These are phyloP conservation scores for Drosophila busckii DNA, from an alignment of 1,140 invertebrate species.

Conservation along the genomic window DNA sequence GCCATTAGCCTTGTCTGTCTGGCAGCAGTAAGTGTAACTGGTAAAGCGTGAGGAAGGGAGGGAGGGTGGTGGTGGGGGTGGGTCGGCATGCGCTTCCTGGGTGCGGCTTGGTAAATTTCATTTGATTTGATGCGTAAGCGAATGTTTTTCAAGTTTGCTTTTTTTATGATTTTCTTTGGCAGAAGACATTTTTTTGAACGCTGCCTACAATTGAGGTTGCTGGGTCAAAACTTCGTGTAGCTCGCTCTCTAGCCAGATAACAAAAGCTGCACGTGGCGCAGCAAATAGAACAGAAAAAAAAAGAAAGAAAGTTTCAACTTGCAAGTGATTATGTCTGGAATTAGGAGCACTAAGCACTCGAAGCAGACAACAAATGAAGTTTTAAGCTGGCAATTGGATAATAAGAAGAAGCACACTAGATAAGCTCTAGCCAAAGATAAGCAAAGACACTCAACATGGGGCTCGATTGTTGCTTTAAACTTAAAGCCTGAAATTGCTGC, in stretches of 20 bases:
- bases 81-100: slow-evolving; percentile 10
- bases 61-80: background rate
- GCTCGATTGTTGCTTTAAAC: too few relatives aligned
- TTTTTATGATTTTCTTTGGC: background rate
- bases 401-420: too few relatives aligned
- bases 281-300: too few relatives aligned
- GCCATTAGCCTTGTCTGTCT: slow-evolving; percentile 7
- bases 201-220: slow-evolving; percentile 13
- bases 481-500: too few relatives aligned
- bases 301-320: slow-evolving; percentile 1
- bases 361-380: background rate
- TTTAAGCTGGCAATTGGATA: too few relatives aligned
- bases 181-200: background rate
- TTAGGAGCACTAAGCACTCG: background rate
- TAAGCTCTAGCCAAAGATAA: too few relatives aligned
- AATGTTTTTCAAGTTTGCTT: slow-evolving; percentile 25
- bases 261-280: too few relatives aligned
- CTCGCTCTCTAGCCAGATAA: too few relatives aligned
- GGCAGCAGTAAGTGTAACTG: background rate
- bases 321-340: slow-evolving; percentile 6
- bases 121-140: slow-evolving; percentile 32
- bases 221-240: slow-evolving; percentile 18
- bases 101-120: slow-evolving; percentile 23
- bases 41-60: background rate
- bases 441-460: too few relatives aligned